Evolutionary conservation across 2,797 vertebrate species (phyloP), one percentile per base, ranked within the genome.

Genomic region (Allobates femoralis): DNA sequence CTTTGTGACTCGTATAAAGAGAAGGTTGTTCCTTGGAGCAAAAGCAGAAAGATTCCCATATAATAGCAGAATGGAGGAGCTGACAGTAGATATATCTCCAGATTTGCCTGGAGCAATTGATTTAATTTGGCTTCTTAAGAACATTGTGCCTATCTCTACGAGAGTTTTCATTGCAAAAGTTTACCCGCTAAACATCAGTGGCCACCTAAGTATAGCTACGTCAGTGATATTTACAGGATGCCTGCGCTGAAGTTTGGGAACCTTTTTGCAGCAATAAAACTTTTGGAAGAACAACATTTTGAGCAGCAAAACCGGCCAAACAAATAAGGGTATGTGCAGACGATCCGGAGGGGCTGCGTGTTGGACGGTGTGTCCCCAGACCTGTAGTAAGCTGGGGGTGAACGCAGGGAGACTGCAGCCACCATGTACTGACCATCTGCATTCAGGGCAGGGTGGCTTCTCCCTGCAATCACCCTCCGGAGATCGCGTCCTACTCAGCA

Each of bases 11-110:
- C 32, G 55, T 69, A 82, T 71, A 71, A 82, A 81, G 74, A 58
- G 53, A 83, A 41, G n/a, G 73, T 41, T 83, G 51, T 83, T 15
- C 81, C 81, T 83, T 41, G 3, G 15, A 83, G 81, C 67, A 60
- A 41, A 58, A 46, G 67, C 81, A 5, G 6, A 58, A 83, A 83
- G 67, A 58, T 53, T 28, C 53, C 51, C 67, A 74, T 83, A 83
- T 73, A 73, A 83, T 46, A 73, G 67, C 14, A 1, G 67, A 56
- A 55, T 56, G 32, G 82, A 64, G 58, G 41, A n/a, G 55, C 55
- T 84, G 82, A 76, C 71, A 84, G 71, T 34, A 64, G 82, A 84
- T 84, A 84, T 64, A 84, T 75, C 56, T 84, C 71, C 16, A 30
- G 73, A 84, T 56, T 76, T 60, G 82, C 82, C 73, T 51, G 15